These are phyloP conservation scores for Steatocranus sp. DNA, from an alignment of 2,797 vertebrate genomes.

Conservation along the genomic window DNA sequence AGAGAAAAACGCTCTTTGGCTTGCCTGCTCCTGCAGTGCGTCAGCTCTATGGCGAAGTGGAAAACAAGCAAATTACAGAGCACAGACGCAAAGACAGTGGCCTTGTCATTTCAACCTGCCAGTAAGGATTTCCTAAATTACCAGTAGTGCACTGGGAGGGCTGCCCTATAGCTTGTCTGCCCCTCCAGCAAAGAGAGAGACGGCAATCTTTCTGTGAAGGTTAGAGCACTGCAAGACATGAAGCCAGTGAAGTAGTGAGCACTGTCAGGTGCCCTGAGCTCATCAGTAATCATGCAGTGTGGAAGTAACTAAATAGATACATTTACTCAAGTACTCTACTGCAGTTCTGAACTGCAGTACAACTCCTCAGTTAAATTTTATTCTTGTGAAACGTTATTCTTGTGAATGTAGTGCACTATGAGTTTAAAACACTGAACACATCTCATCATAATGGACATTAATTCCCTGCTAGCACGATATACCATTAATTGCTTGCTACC, in stretches of 20 bases:
- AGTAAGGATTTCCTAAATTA: constrained; percentile 82
- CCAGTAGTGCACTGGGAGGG: constrained; percentile 66
- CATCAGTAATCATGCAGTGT: neutral
- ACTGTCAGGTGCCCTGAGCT: neutral
- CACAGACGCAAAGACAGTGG: constrained; percentile 72
- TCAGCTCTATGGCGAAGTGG: constrained; percentile 73
- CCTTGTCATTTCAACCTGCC: constrained; percentile 79
- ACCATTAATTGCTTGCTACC: neutral
- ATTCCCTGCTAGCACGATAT: fast-evolving
- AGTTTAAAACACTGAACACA: neutral
- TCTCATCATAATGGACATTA: neutral
- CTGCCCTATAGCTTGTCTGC: constrained; percentile 66
- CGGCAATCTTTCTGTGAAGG: neutral
- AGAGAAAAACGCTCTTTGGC: constrained; percentile 35
- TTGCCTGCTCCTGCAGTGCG: constrained; percentile 64
- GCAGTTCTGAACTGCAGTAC: neutral
- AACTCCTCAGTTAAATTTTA: neutral
- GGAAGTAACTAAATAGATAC: neutral
- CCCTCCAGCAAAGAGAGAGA: constrained; percentile 26
- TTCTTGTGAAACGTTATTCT: neutral
- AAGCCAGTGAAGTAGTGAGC: neutral
- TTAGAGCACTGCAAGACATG: neutral
- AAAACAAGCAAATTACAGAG: constrained; percentile 82
- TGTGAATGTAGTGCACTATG: neutral
- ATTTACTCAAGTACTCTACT: neutral